Percentiles rank a stretch among this genome's conserved stretches.
Evolutionary conservation across 2,888 invertebrate genomes (phyloP).

Genomic region (Mythimna lalbum): DNA sequence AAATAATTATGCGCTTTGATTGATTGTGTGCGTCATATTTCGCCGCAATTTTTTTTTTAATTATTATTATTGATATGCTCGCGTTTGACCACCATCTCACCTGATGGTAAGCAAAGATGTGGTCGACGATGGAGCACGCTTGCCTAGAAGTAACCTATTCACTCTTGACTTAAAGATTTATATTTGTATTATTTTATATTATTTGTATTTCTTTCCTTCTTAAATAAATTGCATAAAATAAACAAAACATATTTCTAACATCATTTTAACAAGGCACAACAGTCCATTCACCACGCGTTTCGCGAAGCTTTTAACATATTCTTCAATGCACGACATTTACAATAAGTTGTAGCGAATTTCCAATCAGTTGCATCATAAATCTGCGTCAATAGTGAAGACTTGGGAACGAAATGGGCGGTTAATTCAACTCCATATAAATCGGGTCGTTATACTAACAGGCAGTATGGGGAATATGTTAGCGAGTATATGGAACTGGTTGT

Average conservation of each 20-base stretch:
- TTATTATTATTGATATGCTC: too few relatives aligned
- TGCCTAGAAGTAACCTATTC: too few relatives aligned
- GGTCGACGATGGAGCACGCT: too few relatives aligned
- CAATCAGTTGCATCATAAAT: constrained; percentile 75
- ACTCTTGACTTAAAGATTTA: too few relatives aligned
- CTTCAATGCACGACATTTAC: constrained; percentile 63
- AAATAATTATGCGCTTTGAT: not conserved
- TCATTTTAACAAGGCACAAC: constrained; percentile 23
- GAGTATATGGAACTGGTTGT: constrained; percentile 34
- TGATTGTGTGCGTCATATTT: not conserved
- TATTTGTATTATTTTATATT: too few relatives aligned
- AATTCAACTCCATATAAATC: constrained; percentile 70
- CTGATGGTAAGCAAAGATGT: too few relatives aligned
- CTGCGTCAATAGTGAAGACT: constrained; percentile 66
- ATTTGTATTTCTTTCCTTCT: too few relatives aligned
- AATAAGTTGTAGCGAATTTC: constrained; percentile 70
- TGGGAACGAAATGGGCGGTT: constrained; percentile 68
- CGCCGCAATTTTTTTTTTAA: not conserved
- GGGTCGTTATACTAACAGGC: constrained; percentile 64
- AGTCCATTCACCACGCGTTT: constrained; percentile 29
- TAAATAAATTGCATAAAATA: not conserved
- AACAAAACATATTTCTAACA: constrained; percentile 8
- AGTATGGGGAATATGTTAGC: constrained; percentile 42
- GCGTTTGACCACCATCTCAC: too few relatives aligned
- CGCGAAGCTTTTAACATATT: constrained; percentile 63